phyloP scores from a whole-genome alignment of 2,888 invertebrate species.

The Drosophila kokeensis region DNA sequence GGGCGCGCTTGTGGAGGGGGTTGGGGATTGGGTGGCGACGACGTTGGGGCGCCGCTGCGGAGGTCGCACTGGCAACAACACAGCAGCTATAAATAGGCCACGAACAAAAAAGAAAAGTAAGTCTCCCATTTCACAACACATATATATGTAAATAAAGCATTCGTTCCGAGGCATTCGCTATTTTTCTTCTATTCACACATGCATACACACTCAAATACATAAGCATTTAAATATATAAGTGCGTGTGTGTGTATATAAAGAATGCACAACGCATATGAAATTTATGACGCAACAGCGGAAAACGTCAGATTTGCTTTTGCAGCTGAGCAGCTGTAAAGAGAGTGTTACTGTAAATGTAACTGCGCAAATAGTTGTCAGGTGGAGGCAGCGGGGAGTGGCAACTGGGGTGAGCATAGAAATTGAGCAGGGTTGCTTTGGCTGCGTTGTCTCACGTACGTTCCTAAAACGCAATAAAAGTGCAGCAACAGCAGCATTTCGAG shows the following conservation, averaged over 20 bases:
- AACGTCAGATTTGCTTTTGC: slow-evolving; percentile 43
- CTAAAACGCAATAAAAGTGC: slow-evolving; percentile 79
- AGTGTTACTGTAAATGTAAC: slow-evolving; percentile 62
- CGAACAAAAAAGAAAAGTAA: slow-evolving; percentile 53
- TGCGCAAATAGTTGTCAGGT: slow-evolving; percentile 66
- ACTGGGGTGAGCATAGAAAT: slow-evolving; percentile 45
- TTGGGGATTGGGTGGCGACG: slow-evolving; percentile 12
- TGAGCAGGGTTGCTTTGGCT: slow-evolving; percentile 62
- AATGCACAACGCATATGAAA: slow-evolving; percentile 31
- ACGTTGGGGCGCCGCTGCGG: slow-evolving; percentile 48
- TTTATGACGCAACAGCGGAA: slow-evolving; percentile 70
- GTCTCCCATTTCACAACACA: slow-evolving; percentile 48
- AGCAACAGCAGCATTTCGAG: slow-evolving; percentile 60
- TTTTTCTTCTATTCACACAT: not conserved
- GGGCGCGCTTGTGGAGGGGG: slow-evolving; percentile 6
- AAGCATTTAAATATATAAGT: not conserved
- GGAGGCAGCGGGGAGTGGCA: slow-evolving; percentile 15
- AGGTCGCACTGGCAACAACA: slow-evolving; percentile 49
- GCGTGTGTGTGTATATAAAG: slow-evolving; percentile 2
- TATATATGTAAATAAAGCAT: slow-evolving; percentile 48
- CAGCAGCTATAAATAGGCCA: slow-evolving; percentile 74
- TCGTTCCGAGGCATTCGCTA: slow-evolving; percentile 25
- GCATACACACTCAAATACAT: not conserved
- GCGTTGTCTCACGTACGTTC: slow-evolving; percentile 22
- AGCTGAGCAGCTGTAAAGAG: slow-evolving; percentile 28